Percentiles rank a stretch among this genome's conserved stretches.
phyloP scores from a whole-genome alignment of 2,888 invertebrate species.

The Psococerastis gibbosa region DNA sequence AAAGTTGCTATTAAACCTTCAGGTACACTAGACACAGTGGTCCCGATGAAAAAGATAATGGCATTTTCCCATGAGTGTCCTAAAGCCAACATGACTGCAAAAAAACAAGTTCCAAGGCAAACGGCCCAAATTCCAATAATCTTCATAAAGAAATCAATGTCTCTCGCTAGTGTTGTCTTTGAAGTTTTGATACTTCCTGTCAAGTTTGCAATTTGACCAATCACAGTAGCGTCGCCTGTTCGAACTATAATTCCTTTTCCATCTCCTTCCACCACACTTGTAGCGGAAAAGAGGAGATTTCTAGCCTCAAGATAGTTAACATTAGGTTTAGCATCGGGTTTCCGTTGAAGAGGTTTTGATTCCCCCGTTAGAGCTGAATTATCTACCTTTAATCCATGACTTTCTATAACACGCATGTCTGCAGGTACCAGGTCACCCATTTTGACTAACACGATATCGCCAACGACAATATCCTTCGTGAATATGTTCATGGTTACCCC shows the following conservation, averaged over 20 bases:
- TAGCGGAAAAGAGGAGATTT: background rate
- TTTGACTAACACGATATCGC: background rate
- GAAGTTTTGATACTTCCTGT: background rate
- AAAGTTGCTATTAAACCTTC: slow-evolving; percentile 95
- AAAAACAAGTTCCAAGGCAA: slow-evolving; percentile 91
- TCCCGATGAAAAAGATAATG: slow-evolving; percentile 97
- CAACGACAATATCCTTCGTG: background rate
- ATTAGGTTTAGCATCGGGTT: too few relatives aligned
- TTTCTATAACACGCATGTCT: background rate
- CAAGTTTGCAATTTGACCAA: background rate
- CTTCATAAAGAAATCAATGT: slow-evolving; percentile 98
- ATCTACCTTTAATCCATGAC: background rate
- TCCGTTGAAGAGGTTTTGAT: background rate
- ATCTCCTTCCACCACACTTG: background rate
- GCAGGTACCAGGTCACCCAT: background rate
- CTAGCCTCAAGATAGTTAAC: background rate
- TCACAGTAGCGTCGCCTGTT: background rate
- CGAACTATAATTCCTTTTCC: background rate
- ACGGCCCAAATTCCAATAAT: slow-evolving; percentile 93
- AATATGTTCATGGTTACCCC: background rate
- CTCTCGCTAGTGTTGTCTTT: slow-evolving; percentile 34
- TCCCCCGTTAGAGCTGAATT: background rate
- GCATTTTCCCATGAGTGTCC: slow-evolving; percentile 99
- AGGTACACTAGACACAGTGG: slow-evolving; percentile 98
- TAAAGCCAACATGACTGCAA: slow-evolving; percentile 90